These are phyloP conservation scores for Nyctereutes procyonoides DNA, from an alignment of 2,113 vertebrate species.

Conservation along the genomic window DNA sequence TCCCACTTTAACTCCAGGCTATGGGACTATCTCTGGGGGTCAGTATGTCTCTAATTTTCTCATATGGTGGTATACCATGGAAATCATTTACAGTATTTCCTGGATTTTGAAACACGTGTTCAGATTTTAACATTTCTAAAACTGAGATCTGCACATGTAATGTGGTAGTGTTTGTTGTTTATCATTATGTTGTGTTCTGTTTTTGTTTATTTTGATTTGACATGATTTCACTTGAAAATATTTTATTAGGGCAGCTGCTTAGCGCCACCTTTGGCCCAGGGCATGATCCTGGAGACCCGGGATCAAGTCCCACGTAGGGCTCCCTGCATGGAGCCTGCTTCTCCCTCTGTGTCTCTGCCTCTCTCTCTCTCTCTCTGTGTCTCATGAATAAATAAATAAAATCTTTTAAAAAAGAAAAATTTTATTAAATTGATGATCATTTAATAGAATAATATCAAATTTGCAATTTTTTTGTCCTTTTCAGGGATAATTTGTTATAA, in stretches of 20 bases:
- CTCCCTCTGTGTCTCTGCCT: too few relatives aligned
- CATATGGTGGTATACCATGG: not conserved
- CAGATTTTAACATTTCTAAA: constrained; percentile 14
- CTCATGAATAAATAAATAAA: too few relatives aligned
- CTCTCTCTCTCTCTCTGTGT: too few relatives aligned
- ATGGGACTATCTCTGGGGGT: too few relatives aligned
- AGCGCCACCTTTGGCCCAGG: too few relatives aligned
- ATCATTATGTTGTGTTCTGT: not conserved
- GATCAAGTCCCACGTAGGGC: too few relatives aligned
- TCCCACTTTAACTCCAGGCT: not conserved
- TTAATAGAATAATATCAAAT: not conserved
- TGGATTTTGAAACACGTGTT: not conserved
- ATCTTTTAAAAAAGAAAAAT: not conserved
- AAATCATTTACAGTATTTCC: not conserved
- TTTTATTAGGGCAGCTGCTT: not conserved
- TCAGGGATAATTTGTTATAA: not conserved
- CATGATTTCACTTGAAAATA: not conserved
- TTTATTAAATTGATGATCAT: not conserved
- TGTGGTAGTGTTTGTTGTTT: not conserved
- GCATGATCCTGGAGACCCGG: too few relatives aligned
- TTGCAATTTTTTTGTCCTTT: not conserved
- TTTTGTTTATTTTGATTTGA: not conserved
- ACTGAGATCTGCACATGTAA: not conserved
- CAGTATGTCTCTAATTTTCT: not conserved
- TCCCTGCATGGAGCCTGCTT: too few relatives aligned